Conservation (phyloP, 1,140 invertebrate species). For the Lerema accius region DNA sequence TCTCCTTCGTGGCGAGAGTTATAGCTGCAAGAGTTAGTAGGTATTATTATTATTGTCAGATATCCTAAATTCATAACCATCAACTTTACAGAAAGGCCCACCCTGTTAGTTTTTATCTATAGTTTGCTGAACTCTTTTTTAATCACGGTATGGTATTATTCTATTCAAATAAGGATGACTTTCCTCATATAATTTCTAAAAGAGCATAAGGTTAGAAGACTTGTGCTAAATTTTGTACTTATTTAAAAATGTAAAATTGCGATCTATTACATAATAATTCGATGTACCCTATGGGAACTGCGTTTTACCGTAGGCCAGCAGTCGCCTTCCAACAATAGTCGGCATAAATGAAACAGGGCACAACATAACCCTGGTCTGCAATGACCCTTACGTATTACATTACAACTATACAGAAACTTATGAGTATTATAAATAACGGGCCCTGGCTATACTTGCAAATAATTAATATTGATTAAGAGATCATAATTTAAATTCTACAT, state of each 20-base stretch:
- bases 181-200: conserved; percentile 23
- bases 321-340: conserved; percentile 8
- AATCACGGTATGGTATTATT: not conserved
- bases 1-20: conserved; percentile 29
- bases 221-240: conserved; percentile 52
- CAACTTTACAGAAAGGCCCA: conserved; percentile 63
- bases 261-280: conserved; percentile 11
- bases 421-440: conserved; percentile 82
- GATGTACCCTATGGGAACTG: conserved; percentile 17
- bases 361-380: conserved; percentile 51
- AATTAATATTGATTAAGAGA: conserved; percentile 83
- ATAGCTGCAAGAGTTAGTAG: conserved; percentile 56
- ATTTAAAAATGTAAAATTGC: conserved; percentile 25
- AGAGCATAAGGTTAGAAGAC: conserved; percentile 30
- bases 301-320: not conserved
- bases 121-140: conserved; percentile 6
- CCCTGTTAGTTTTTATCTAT: conserved; percentile 67
- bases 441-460: conserved; percentile 70
- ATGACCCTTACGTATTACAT: conserved; percentile 50
- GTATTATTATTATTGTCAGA: conserved; percentile 79
- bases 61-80: conserved; percentile 74
- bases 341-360: conserved; percentile 43
- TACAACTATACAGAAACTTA: conserved; percentile 73
- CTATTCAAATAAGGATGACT: conserved; percentile 3
- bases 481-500: conserved; percentile 78